Conservation (phyloP, 2,888 invertebrate genomes). For the Branchellion lobata region DNA sequence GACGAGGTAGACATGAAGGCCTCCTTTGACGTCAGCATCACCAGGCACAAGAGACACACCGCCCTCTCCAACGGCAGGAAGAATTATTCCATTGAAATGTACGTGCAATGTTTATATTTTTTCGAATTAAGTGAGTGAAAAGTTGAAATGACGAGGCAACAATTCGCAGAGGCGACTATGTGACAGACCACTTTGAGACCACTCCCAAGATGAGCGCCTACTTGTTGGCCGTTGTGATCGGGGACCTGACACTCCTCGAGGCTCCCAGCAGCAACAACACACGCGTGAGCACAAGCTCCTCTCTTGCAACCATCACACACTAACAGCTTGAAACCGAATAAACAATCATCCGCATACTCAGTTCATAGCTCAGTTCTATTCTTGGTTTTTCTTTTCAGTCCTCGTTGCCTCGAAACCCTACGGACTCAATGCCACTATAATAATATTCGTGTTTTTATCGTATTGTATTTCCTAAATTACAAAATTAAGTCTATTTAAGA, state of each 20-base stretch:
- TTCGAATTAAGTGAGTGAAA: neutral
- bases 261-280: neutral
- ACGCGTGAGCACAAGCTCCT: too few relatives aligned
- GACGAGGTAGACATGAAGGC: conserved; percentile 50
- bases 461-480: too few relatives aligned
- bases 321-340: too few relatives aligned
- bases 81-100: neutral
- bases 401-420: too few relatives aligned
- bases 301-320: too few relatives aligned
- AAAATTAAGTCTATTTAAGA: too few relatives aligned
- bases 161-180: conserved; percentile 36
- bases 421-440: too few relatives aligned
- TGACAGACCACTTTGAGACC: conserved; percentile 40
- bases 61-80: neutral
- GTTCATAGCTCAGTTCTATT: too few relatives aligned
- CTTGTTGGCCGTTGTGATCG: conserved; percentile 40
- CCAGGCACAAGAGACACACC: neutral
- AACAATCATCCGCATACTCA: too few relatives aligned
- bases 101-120: neutral
- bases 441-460: too few relatives aligned
- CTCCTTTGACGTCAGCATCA: conserved; percentile 43
- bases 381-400: too few relatives aligned
- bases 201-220: conserved; percentile 45
- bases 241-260: conserved; percentile 43
- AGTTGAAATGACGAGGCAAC: too few relatives aligned